Evolutionary conservation across 2,888 invertebrate species (phyloP), one percentile per base, ranked within the genome.

Genomic region (Phyllotreta cruciferae): DNA sequence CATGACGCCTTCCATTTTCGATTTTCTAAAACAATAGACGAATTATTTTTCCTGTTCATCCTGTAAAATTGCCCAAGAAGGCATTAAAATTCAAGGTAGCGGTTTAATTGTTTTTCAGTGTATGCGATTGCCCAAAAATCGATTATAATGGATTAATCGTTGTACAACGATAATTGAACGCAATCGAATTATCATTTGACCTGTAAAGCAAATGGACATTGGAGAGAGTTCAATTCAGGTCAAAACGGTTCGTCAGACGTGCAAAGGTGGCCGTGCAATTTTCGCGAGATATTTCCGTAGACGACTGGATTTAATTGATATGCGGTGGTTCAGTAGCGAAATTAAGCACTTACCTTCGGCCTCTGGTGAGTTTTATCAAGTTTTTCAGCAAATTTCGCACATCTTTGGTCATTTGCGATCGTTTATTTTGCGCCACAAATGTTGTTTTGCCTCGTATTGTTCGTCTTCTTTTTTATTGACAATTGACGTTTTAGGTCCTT

Each of bases 401-500:
- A 52, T 53, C 53, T 44, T 36, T 42, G 37, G 7, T 44, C 60
- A 60, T 60, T 8, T 44, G 53, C 13, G 35, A 37, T 14, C 14
- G 11, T 34, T 57, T 24, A 9, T n/a, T 55, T 55, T 34, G 10
- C 36, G 9, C 10, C 37, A 10, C n/a, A 14, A 34, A 34, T 3
- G 10, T 41, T 9, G 41, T 41, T 9, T 41, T 41, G 41, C n/a
- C 41, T 41, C 9, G 34, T 44, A 35, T 42, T 14, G 14, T 57
- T 41, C 38, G 13, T 57, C 35, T 39, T 56, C 34, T 57, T 42
- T 35, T 8, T 39, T 45, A 0, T 7, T 49, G 49, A 13, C 11
- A 24, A 4, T 24, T 24, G 24, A 24, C 1, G 4, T 77, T 79
- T 66, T 67, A 84, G 85, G 87, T 6, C 81, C 81, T 1, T 83